Evolutionary conservation across 1,140 invertebrate species (phyloP), one percentile per base, ranked within the genome.

Genomic region (Mactra quadrangularis): DNA sequence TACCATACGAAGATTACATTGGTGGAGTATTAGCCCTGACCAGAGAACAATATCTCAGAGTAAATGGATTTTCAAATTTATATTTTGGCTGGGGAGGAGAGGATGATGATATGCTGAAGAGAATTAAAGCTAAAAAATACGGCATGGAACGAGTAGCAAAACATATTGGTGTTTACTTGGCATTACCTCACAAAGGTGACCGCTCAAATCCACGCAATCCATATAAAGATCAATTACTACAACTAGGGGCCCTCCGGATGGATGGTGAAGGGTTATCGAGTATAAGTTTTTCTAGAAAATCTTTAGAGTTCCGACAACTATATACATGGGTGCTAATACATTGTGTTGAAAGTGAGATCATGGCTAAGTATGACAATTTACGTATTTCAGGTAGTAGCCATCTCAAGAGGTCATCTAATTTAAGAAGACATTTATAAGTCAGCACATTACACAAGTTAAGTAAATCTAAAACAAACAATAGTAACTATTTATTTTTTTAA

Each of bases 51-150:
- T 98, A 96, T 92, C 93, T 95, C 81, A 91, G 92, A 82, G 95
- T 97, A 6, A 98, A 99, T 94, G 97, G 98, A 3, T 98, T 98
- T 94, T 97, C 96, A 15, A 98, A 98, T 93, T 90, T 95, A 35
- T 98, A 96, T 93, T 97, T 95, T 93, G 97, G 96, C 0, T 97
- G 96, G 96, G 96, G 93, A 27, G 88, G 87, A 47, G 89, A 90
- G 78, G 89, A 89, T 74, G 88, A 90, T 62, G 88, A 89, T 59
- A 47, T 89, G 62, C 79, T 25, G 29, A 62, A 38, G 33, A 82
- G 83, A 27, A 59, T 71, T 1, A 29, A 1, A 41, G 29, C 38
- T 3, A 41, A 13, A 2, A 76, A 76, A 17, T 47, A 62, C 38
- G 38, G 35, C 1, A 4, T 76, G 2, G 29, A 60, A 31, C 53